phyloP scores from a whole-genome alignment of 2,113 vertebrate species.

The Marmota monax region DNA sequence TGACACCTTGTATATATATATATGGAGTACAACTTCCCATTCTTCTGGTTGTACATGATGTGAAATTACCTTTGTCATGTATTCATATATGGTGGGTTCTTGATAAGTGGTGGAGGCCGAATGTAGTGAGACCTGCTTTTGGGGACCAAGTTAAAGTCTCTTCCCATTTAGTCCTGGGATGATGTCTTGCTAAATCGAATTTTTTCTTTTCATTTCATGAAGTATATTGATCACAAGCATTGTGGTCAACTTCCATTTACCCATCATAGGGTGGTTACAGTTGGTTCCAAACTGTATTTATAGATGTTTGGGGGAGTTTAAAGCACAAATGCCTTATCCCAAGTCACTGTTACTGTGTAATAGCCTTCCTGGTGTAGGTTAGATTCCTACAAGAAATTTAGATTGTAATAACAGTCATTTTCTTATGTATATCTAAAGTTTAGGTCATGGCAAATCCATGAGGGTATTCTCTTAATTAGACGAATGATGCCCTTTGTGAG shows the following conservation, averaged over 20 bases:
- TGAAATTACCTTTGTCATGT: too few relatives aligned
- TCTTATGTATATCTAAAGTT: conserved; percentile 9
- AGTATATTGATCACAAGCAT: background rate
- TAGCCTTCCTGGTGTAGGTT: background rate
- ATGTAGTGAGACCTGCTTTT: background rate
- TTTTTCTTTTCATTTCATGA: background rate
- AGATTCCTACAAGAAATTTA: background rate
- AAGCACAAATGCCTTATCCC: background rate
- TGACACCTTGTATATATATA: too few relatives aligned
- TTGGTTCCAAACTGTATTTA: conserved; percentile 1
- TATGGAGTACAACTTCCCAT: too few relatives aligned
- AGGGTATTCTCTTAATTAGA: background rate
- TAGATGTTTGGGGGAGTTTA: background rate
- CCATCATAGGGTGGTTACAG: background rate
- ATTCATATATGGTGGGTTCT: background rate
- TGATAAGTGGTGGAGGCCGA: too few relatives aligned
- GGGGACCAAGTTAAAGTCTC: background rate
- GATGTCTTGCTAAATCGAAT: background rate
- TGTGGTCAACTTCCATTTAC: background rate
- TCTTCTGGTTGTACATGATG: too few relatives aligned
- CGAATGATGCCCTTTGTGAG: background rate
- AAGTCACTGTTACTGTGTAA: background rate
- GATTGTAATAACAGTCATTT: background rate
- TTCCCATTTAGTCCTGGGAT: background rate
- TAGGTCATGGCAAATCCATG: background rate